Percentiles rank a stretch among this genome's conserved stretches.
Conservation (phyloP, 2,113 vertebrate genomes). For the Panthera uncia region DNA sequence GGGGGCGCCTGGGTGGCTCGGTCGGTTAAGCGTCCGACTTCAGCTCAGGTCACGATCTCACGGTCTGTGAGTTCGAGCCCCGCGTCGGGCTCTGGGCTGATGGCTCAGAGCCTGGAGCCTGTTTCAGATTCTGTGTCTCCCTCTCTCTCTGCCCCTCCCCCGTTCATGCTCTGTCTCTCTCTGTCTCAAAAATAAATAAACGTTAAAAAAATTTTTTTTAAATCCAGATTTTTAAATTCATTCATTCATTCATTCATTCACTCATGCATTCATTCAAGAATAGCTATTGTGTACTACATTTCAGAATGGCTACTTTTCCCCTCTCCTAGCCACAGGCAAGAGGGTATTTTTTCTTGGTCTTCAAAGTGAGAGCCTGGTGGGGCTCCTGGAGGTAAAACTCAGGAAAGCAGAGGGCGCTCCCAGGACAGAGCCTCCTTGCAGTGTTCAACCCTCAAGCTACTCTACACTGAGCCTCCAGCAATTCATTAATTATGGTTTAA, state of each 20-base stretch:
- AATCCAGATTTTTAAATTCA: neutral
- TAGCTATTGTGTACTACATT: neutral
- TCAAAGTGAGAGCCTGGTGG: neutral
- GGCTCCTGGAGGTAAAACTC: neutral
- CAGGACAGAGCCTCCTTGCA: neutral
- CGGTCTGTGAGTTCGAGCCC: too few species aligned
- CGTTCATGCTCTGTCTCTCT: too few species aligned
- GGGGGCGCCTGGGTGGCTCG: too few species aligned
- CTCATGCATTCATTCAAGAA: too few species aligned
- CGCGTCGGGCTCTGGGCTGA: too few species aligned
- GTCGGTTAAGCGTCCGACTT: too few species aligned
- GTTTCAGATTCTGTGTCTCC: too few species aligned
- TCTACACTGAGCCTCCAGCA: neutral
- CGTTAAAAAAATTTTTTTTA: too few species aligned
- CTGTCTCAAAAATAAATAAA: too few species aligned
- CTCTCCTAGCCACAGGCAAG: neutral
- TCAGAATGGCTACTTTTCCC: neutral
- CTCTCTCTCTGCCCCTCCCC: too few species aligned
- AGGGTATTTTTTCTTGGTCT: neutral
- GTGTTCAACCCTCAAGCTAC: neutral
- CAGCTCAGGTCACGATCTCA: too few species aligned
- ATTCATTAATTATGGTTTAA: neutral
- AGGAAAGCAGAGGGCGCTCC: neutral
- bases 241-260: neutral
- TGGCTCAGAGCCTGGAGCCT: too few species aligned